Percentiles rank a stretch among this genome's conserved stretches.
These are phyloP conservation scores for Phalloptychus januarius DNA, from an alignment of 2,797 vertebrate species.

Conservation along the genomic window DNA sequence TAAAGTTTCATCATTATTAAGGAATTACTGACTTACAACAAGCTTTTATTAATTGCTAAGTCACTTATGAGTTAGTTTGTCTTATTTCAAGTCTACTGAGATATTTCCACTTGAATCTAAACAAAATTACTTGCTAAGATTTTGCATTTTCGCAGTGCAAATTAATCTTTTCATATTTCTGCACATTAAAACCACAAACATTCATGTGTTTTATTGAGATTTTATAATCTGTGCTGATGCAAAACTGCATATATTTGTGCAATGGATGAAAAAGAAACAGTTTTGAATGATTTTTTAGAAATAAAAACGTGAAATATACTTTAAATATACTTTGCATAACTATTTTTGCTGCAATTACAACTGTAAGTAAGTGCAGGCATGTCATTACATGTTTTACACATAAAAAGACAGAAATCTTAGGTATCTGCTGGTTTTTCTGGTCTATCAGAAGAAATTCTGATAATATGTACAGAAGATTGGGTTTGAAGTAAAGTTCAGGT, in stretches of 20 bases:
- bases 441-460: too few relatives aligned
- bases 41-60: too few relatives aligned
- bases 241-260: background rate
- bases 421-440: background rate
- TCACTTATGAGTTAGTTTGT: too few relatives aligned
- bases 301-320: background rate
- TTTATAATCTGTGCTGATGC: background rate
- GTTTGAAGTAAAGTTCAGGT: background rate
- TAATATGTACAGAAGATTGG: background rate
- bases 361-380: background rate
- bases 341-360: background rate
- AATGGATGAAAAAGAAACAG: background rate
- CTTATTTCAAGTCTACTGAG: too few relatives aligned
- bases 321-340: background rate
- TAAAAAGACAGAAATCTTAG: background rate
- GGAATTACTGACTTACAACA: too few relatives aligned
- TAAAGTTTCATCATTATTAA: too few relatives aligned
- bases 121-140: too few relatives aligned
- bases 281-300: background rate
- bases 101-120: too few relatives aligned
- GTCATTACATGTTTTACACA: background rate
- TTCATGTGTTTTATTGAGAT: background rate
- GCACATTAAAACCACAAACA: background rate
- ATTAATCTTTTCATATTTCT: background rate
- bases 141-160: background rate